Percentiles rank a stretch among this genome's conserved stretches.
These are phyloP conservation scores for Stichodactyla helianthus DNA, from an alignment of 64 coral and sea anemone species.

Conservation along the genomic window DNA sequence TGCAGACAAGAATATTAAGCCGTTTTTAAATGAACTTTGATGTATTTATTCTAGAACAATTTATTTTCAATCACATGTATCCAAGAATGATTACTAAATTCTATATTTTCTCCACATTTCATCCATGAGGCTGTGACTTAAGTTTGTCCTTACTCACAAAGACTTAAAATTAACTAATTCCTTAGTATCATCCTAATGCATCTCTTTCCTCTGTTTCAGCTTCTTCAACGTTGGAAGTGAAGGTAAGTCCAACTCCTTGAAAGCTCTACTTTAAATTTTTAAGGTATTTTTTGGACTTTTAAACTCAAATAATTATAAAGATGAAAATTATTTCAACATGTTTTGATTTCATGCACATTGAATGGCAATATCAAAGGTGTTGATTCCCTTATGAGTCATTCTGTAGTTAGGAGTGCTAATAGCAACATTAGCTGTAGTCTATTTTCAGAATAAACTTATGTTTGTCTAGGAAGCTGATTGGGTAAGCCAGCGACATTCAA, in stretches of 20 bases:
- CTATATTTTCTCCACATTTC: too few species aligned
- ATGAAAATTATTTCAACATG: neutral
- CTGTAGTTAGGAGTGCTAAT: neutral
- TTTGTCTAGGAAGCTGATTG: neutral
- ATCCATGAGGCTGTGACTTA: too few species aligned
- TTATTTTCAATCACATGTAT: too few species aligned
- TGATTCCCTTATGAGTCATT: neutral
- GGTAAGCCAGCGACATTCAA: neutral
- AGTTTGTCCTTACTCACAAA: neutral
- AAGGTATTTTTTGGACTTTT: neutral
- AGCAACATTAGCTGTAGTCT: neutral
- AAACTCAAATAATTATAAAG: neutral
- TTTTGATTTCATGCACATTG: neutral
- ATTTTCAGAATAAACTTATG: neutral
- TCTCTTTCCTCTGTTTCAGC: neutral
- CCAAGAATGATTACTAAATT: too few species aligned
- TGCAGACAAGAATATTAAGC: neutral
- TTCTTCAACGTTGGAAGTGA: slow-evolving; percentile 26
- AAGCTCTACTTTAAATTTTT: neutral
- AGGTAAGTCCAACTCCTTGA: neutral
- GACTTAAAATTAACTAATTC: neutral
- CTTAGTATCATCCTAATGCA: too few species aligned
- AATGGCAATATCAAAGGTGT: neutral
- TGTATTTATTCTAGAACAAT: too few species aligned
- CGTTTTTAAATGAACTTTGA: too few species aligned